Conservation (phyloP, 2,797 vertebrate genomes). For the Gymnoscopelus braueri region DNA sequence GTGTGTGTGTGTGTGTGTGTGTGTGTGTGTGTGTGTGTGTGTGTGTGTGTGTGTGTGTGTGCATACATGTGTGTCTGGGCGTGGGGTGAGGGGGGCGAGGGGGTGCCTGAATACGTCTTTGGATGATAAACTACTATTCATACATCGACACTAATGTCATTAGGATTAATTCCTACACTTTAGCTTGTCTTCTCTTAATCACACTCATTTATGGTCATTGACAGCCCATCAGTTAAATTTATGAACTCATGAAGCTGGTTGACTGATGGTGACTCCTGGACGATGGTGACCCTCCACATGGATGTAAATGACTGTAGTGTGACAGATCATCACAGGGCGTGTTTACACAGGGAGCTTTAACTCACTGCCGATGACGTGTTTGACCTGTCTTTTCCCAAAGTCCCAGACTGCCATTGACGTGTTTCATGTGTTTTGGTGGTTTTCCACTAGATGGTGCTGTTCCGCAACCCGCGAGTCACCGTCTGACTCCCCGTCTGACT, state of each 20-base stretch:
- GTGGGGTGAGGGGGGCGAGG: slow-evolving; percentile 7
- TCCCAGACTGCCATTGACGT: no score
- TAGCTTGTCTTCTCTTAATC: slow-evolving; percentile 53
- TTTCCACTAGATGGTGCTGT: no score
- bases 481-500: no score
- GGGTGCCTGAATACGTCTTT: slow-evolving; percentile 39
- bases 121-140: slow-evolving; percentile 58
- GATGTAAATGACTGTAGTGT: slow-evolving; percentile 30
- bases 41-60: neutral
- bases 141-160: slow-evolving; percentile 59
- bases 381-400: no score
- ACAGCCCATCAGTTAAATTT: slow-evolving; percentile 48
- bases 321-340: neutral
- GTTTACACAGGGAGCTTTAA: no score
- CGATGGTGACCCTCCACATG: slow-evolving; percentile 42
- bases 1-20: neutral
- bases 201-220: slow-evolving; percentile 28
- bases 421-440: no score
- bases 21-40: neutral
- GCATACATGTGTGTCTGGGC: neutral
- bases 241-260: slow-evolving; percentile 28
- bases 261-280: slow-evolving; percentile 36
- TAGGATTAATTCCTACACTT: slow-evolving; percentile 60
- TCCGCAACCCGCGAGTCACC: no score
- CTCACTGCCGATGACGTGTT: no score